Percentiles rank a stretch among this genome's conserved stretches.
Conservation (phyloP, 2,113 vertebrate genomes). For the Hemicordylus capensis region DNA sequence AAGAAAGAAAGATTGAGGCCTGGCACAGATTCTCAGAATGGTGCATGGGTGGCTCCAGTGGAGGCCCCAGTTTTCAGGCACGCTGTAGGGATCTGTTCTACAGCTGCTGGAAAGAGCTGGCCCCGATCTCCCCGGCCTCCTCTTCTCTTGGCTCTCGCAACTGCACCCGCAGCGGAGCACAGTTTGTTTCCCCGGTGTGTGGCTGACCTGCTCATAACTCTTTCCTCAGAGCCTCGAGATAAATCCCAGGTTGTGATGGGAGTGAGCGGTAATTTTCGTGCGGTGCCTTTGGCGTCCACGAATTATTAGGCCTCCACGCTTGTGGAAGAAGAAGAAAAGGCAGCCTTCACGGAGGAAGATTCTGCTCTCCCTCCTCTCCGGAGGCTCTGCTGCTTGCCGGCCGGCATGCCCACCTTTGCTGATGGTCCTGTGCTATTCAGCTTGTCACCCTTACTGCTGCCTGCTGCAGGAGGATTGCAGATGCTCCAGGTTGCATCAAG, state of each 20-base stretch:
- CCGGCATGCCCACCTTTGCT: neutral
- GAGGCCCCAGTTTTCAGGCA: rapidly evolving
- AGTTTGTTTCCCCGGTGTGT: rapidly evolving
- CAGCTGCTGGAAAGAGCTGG: neutral
- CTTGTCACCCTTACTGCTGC: neutral
- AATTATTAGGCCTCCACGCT: neutral
- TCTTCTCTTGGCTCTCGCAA: too few species aligned
- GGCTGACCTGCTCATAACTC: neutral
- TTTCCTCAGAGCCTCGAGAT: neutral
- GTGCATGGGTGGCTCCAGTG: neutral
- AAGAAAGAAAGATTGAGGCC: too few species aligned
- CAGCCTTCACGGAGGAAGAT: neutral
- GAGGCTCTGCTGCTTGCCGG: rapidly evolving
- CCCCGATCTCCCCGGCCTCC: rapidly evolving
- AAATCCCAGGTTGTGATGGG: neutral
- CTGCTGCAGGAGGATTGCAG: neutral
- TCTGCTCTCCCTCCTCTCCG: neutral
- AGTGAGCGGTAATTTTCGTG: rapidly evolving
- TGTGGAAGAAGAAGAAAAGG: neutral
- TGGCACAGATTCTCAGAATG: too few species aligned
- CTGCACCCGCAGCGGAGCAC: neutral
- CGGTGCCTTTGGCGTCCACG: rapidly evolving
- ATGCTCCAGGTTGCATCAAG: too few species aligned
- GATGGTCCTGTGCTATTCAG: neutral
- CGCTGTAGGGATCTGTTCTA: rapidly evolving